Evolutionary conservation across 2,113 vertebrate genomes (phyloP).

Genomic region (Gymnarchus niloticus): DNA sequence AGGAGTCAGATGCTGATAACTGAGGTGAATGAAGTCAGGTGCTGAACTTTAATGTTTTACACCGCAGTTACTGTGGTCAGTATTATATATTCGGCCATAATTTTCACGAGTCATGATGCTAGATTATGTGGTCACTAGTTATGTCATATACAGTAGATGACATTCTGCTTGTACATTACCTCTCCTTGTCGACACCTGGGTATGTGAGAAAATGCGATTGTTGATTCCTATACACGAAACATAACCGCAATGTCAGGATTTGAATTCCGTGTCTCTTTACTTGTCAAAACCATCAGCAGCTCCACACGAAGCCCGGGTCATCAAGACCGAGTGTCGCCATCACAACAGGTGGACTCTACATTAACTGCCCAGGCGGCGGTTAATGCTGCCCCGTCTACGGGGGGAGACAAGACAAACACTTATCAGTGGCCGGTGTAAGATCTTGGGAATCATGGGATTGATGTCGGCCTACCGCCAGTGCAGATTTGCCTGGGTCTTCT

Average conservation of each 20-base stretch:
- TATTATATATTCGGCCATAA: not conserved
- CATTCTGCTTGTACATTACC: not conserved
- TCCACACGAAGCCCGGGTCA: no score
- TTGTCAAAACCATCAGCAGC: not conserved
- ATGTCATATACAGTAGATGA: not conserved
- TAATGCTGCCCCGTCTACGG: not conserved
- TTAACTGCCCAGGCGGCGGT: no score
- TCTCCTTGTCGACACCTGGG: not conserved
- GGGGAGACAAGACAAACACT: not conserved
- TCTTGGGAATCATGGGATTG: not conserved
- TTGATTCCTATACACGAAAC: not conserved
- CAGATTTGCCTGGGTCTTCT: not conserved
- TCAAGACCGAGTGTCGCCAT: no score
- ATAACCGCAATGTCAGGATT: not conserved
- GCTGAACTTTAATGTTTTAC: no score
- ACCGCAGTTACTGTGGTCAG: not conserved
- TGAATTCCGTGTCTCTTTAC: not conserved
- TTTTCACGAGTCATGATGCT: not conserved
- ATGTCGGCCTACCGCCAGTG: not conserved
- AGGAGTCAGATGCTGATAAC: no score
- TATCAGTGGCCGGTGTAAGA: no score
- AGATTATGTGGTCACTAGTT: not conserved
- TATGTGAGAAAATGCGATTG: not conserved
- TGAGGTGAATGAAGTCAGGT: no score
- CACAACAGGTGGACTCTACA: no score